Evolutionary conservation across 1,140 invertebrate genomes (phyloP).

Genomic region (Muscidifurax raptorellus): DNA sequence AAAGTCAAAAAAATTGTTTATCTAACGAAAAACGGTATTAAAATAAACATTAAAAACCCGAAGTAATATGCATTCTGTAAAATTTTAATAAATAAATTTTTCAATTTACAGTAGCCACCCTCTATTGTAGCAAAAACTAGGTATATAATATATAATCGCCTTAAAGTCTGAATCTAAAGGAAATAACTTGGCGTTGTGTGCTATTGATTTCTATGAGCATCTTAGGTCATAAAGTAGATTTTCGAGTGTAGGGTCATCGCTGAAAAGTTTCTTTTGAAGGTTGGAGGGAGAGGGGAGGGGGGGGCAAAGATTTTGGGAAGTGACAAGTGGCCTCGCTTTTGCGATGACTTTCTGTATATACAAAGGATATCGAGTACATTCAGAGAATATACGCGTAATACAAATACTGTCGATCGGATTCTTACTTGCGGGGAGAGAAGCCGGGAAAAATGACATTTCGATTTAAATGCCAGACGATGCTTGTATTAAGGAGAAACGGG

Average conservation of each 20-base stretch:
- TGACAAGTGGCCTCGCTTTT: slow-evolving; percentile 72
- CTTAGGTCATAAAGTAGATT: slow-evolving; percentile 62
- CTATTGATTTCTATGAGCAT: slow-evolving; percentile 68
- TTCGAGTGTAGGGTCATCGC: not conserved
- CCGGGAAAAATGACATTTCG: slow-evolving; percentile 38
- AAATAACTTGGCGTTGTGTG: not conserved
- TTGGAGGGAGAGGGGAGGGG: not conserved
- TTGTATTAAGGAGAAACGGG: not conserved
- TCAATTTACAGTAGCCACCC: slow-evolving; percentile 14
- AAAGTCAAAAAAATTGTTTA: not conserved
- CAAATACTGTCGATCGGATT: slow-evolving; percentile 12
- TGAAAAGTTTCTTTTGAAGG: slow-evolving; percentile 20
- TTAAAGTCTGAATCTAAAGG: not conserved
- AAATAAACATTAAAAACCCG: not conserved
- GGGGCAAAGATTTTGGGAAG: slow-evolving; percentile 66
- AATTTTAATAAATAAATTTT: not conserved
- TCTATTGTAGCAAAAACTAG: slow-evolving; percentile 1
- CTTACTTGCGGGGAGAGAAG: slow-evolving; percentile 31
- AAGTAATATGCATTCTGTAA: not conserved
- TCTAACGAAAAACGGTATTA: not conserved
- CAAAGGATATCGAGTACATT: slow-evolving; percentile 8
- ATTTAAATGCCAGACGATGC: slow-evolving; percentile 26
- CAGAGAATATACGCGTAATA: not conserved
- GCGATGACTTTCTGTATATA: slow-evolving; percentile 57
- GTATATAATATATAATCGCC: not conserved